Conservation (phyloP, 2,113 vertebrate genomes). For the Struthidea cinerea region DNA sequence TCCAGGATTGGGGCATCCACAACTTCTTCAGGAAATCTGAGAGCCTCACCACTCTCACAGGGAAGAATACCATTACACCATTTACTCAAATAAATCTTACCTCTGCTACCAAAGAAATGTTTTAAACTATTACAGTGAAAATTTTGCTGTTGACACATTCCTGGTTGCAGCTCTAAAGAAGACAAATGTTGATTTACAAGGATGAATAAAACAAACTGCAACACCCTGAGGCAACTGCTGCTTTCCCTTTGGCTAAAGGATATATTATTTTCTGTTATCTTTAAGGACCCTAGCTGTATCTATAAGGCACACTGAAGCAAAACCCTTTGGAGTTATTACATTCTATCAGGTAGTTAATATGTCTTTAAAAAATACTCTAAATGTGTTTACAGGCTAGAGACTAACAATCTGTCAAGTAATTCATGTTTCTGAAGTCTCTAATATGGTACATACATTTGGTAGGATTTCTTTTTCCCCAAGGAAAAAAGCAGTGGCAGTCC, state of each 20-base stretch:
- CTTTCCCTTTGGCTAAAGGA: background rate
- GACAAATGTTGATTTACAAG: background rate
- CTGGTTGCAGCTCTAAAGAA: background rate
- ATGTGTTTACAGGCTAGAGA: slow-evolving; percentile 15
- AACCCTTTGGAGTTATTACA: background rate
- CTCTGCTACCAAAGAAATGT: background rate
- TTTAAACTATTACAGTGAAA: background rate
- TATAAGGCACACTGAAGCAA: background rate
- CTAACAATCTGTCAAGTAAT: slow-evolving; percentile 11
- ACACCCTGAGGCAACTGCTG: background rate
- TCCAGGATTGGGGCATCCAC: background rate
- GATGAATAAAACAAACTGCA: background rate
- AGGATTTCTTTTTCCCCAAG: slow-evolving; percentile 1
- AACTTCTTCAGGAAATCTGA: background rate
- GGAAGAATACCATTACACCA: background rate
- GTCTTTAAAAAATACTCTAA: slow-evolving; percentile 26
- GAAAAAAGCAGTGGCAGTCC: background rate
- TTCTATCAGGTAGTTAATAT: background rate
- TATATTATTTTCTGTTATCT: background rate
- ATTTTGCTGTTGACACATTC: background rate
- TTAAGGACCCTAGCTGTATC: background rate
- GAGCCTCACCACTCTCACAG: background rate
- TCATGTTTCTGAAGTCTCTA: slow-evolving; percentile 21
- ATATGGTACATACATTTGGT: background rate
- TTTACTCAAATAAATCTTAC: background rate